Base-by-base conservation (phyloP, 2,797 vertebrate genomes). In the Podargus strigoides region DNA sequence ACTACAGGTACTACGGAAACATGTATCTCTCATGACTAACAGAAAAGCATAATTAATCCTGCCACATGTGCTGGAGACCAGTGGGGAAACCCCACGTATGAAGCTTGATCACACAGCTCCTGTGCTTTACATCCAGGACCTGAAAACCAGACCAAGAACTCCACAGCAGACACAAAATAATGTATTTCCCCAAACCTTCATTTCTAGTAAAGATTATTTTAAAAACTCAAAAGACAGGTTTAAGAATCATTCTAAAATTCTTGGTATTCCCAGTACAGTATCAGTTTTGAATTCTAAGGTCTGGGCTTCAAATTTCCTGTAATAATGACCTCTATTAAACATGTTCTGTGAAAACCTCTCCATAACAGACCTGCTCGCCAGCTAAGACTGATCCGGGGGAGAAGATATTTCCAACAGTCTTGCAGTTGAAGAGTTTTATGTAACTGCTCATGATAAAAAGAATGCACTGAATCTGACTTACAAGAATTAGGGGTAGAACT, bases 1-100 rank as follows among this genome's bases (percentile, higher is more conserved):
- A 11, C 55, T 60, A 16, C 30, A n/a, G 36, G 52, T 68, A 24
- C 68, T 3, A 1, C 2, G 12, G 72, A 80, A 76, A 53, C 0
- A 0, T 3, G 1, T 6, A 36, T 47, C 39, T 47, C 58, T 59
- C 32, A 0, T 1, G 18, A 24, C 32, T 49, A 64, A 77, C 28
- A 70, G n/a, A 41, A 90, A 20, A 68, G 28, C 21, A 0, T 26
- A 44, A 37, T 67, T 17, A 55, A 60, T 26, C 16, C 58, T 60
- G 58, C 80, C 23, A 26, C 7, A 12, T 0, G 0, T 34, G 34
- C 47, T 69, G 60, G 42, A 67, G 36, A 13, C 60, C 6, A 12
- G 14, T 32, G 50, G 32, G 64, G 52, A 87, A 67, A 60, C 8
- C 24, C 52, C 13, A 10, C 0, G 1, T 5, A 19, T 55, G 34